Conservation (phyloP, 1,140 invertebrate genomes). For the Idris sp. region DNA sequence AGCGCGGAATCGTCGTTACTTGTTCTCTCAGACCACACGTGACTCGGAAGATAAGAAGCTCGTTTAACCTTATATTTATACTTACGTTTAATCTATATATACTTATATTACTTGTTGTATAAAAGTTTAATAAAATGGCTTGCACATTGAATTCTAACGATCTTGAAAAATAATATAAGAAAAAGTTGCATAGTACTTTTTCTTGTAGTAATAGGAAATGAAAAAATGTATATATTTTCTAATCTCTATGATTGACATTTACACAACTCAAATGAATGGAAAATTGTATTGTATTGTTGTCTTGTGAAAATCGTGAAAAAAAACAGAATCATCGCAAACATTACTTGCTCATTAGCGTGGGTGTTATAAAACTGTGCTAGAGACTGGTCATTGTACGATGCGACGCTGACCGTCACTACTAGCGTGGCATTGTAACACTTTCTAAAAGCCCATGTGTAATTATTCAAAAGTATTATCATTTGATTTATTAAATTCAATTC, state of each 20-base stretch:
- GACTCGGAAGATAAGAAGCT: conserved; percentile 62
- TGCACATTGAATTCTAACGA: conserved; percentile 29
- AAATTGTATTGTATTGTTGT: conserved; percentile 58
- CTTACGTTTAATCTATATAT: too few relatives aligned
- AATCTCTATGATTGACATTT: conserved; percentile 33
- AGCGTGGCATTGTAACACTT: conserved; percentile 54
- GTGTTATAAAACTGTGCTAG: conserved; percentile 20
- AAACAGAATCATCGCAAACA: conserved; percentile 25
- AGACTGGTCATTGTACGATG: conserved; percentile 52
- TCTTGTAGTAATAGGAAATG: neutral
- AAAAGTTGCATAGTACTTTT: neutral
- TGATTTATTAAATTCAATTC: conserved; percentile 44
- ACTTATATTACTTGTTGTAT: conserved; percentile 24
- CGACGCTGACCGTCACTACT: conserved; percentile 60
- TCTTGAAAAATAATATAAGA: conserved; percentile 1
- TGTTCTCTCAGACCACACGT: conserved; percentile 60
- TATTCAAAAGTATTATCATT: conserved; percentile 32
- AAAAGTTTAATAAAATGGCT: conserved; percentile 12
- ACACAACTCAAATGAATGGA: conserved; percentile 25
- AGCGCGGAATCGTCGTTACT: conserved; percentile 35
- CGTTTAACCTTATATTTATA: conserved; percentile 39
- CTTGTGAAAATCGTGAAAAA: conserved; percentile 39
- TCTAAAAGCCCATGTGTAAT: conserved; percentile 16
- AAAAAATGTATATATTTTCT: conserved; percentile 15
- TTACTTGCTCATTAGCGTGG: conserved; percentile 42